Conservation (phyloP, 1,140 invertebrate species). For the Panulirus ornatus region DNA sequence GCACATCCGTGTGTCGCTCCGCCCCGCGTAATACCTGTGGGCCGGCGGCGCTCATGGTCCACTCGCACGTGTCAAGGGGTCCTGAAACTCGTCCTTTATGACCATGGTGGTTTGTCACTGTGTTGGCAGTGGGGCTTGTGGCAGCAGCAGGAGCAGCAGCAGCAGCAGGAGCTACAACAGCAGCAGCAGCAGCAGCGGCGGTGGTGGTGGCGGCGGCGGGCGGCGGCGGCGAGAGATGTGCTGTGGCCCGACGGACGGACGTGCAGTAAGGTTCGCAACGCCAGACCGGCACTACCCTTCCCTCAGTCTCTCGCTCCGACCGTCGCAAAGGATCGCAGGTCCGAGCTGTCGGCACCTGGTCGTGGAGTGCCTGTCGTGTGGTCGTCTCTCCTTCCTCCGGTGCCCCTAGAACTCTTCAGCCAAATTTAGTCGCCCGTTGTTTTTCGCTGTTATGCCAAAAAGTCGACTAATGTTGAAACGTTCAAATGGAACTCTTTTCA, state of each 20-base stretch:
- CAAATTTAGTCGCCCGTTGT: no score
- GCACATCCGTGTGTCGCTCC: constrained; percentile 57
- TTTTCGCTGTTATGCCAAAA: no score
- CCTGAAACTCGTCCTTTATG: constrained; percentile 10
- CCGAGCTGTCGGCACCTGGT: no score
- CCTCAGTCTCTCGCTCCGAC: no score
- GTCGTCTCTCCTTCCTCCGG: no score
- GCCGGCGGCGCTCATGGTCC: constrained; percentile 51
- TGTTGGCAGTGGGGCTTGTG: constrained; percentile 34
- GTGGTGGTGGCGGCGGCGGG: not conserved
- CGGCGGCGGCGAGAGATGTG: not conserved
- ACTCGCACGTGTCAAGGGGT: constrained; percentile 6
- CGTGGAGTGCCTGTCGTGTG: no score
- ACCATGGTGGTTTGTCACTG: not conserved
- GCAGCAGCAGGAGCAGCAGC: constrained; percentile 15
- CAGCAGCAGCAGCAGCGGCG: not conserved
- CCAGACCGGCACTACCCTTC: constrained; percentile 5
- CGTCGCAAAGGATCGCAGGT: no score
- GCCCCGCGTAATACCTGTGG: constrained; percentile 53
- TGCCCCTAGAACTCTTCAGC: no score
- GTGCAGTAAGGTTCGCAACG: constrained; percentile 31
- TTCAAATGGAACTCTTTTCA: no score
- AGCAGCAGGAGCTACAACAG: not conserved
- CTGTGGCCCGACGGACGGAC: constrained; percentile 32
- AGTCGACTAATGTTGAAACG: no score